phyloP scores from a whole-genome alignment of 2,797 vertebrate species.

The Lacerta viridis region DNA sequence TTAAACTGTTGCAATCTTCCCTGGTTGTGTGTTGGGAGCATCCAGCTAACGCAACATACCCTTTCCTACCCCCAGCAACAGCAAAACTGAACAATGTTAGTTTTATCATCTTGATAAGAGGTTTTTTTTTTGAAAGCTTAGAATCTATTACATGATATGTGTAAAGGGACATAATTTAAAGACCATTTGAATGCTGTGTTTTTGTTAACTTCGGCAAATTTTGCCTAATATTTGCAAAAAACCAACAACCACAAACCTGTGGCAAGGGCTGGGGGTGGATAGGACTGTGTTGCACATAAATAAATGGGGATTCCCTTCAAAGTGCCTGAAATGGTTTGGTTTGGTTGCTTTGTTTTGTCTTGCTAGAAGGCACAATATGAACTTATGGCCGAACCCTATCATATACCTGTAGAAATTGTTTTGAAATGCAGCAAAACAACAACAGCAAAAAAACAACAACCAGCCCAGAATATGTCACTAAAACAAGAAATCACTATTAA shows the following conservation, averaged over 20 bases:
- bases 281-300: slow-evolving; percentile 28
- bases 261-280: too few relatives aligned
- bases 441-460: background rate
- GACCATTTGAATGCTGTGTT: background rate
- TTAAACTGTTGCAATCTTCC: background rate
- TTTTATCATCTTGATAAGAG: background rate
- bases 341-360: background rate
- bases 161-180: slow-evolving; percentile 41
- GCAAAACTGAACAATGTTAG: background rate
- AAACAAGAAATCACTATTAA: slow-evolving; percentile 33
- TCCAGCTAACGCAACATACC: background rate
- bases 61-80: background rate
- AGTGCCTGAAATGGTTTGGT: slow-evolving; percentile 40
- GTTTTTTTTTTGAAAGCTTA: background rate
- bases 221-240: background rate
- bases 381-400: slow-evolving; percentile 58
- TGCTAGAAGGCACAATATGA: slow-evolving; percentile 56
- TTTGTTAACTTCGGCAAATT: slow-evolving; percentile 6
- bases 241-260: too few relatives aligned
- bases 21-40: background rate
- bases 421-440: slow-evolving; percentile 44
- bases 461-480: slow-evolving; percentile 39
- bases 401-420: slow-evolving; percentile 48
- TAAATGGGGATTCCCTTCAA: slow-evolving; percentile 48
- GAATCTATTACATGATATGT: slow-evolving; percentile 19